A percentile compares a stretch with the other conserved stretches of the same genome.
These are phyloP conservation scores for Monodelphis domestica DNA, from an alignment of 2,797 vertebrate species.

Conservation along the genomic window DNA sequence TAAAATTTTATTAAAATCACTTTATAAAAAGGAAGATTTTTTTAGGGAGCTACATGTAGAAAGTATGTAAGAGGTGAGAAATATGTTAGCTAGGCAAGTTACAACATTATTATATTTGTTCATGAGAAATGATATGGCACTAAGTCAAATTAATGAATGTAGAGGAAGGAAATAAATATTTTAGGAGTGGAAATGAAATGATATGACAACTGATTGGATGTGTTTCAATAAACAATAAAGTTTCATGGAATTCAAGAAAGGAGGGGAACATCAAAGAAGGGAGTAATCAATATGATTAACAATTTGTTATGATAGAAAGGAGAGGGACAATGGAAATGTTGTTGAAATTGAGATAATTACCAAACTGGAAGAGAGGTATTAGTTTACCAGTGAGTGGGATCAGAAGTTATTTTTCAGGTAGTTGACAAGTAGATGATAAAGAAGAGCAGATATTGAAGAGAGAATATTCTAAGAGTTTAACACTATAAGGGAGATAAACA, in stretches of 20 bases:
- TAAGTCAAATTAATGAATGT: not conserved
- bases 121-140: not conserved
- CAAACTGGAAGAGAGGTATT: not conserved
- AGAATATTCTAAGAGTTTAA: not conserved
- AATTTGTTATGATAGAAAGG: not conserved
- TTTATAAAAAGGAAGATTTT: not conserved
- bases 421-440: not conserved
- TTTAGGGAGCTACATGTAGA: not conserved
- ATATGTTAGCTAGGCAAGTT: not conserved
- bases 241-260: not conserved
- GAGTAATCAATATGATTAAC: not conserved
- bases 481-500: not conserved
- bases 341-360: not conserved
- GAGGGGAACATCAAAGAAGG: not conserved
- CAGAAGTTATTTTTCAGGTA: not conserved
- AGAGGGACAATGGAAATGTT: not conserved
- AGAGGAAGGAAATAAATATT: not conserved
- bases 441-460: not conserved
- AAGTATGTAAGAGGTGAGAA: not conserved
- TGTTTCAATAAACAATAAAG: not conserved
- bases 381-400: not conserved
- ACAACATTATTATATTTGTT: not conserved
- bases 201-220: not conserved
- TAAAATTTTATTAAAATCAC: not conserved
- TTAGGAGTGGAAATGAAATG: not conserved